phyloP scores from a whole-genome alignment of 2,113 vertebrate genomes.

The Cheirogaleus medius region DNA sequence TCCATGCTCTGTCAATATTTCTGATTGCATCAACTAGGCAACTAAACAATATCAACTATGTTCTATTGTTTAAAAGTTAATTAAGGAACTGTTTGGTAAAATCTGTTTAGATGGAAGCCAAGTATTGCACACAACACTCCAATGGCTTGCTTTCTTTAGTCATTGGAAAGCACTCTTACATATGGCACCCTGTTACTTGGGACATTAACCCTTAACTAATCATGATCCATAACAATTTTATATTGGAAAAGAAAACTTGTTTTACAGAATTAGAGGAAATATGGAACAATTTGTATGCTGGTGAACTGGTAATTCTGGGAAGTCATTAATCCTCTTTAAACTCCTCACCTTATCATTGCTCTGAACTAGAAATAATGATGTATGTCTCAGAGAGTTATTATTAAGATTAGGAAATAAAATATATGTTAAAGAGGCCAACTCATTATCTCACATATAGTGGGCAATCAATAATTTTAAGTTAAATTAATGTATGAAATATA shows the following conservation, averaged over 20 bases:
- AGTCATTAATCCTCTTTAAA: not conserved
- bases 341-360: not conserved
- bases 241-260: not conserved
- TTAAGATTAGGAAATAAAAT: not conserved
- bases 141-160: not conserved
- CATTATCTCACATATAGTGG: not conserved
- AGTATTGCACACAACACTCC: not conserved
- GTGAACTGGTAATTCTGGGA: not conserved
- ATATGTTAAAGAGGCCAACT: not conserved
- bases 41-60: not conserved
- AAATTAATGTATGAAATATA: not conserved
- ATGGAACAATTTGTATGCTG: not conserved
- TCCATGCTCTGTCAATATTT: not conserved
- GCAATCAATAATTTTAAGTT: not conserved
- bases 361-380: not conserved
- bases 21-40: not conserved
- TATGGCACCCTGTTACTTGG: not conserved
- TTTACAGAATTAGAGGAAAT: not conserved
- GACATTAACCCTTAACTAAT: not conserved
- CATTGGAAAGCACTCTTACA: not conserved
- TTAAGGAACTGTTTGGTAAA: not conserved
- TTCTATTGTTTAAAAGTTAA: not conserved
- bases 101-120: not conserved
- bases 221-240: not conserved
- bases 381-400: not conserved